Percentiles rank a stretch among this genome's conserved stretches.
Evolutionary conservation across 2,888 invertebrate species (phyloP).

Genomic region (Lochmaea capreae): DNA sequence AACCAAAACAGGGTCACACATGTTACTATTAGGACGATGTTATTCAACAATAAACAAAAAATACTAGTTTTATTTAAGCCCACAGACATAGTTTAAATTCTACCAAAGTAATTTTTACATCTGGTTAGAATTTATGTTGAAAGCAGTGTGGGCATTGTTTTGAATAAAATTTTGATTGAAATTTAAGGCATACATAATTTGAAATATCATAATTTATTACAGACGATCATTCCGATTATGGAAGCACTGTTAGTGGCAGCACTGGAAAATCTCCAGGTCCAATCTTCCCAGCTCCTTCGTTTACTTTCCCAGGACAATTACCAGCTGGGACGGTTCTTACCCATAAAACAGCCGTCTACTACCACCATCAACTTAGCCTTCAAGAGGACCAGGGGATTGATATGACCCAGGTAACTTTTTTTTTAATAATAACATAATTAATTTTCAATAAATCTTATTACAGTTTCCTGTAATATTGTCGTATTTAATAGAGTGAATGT

Average conservation of each 20-base stretch:
- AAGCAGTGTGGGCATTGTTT: constrained; percentile 18
- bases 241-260: constrained; percentile 73
- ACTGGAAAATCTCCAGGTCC: constrained; percentile 77
- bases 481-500: no score
- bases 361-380: constrained; percentile 84
- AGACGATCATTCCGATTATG: constrained; percentile 79
- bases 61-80: not conserved
- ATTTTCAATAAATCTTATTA: no score
- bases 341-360: constrained; percentile 82
- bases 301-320: constrained; percentile 79
- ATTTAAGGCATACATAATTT: not conserved
- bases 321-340: constrained; percentile 74
- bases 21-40: not conserved
- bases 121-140: constrained; percentile 11
- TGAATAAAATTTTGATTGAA: constrained; percentile 10
- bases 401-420: constrained; percentile 77
- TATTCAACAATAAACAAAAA: constrained; percentile 6
- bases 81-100: constrained; percentile 17
- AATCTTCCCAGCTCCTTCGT: constrained; percentile 74
- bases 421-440: no score
- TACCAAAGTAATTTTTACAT: not conserved
- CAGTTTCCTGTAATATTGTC: no score
- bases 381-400: constrained; percentile 91
- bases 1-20: constrained; percentile 4
- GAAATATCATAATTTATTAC: constrained; percentile 49